Base-by-base conservation (phyloP, 2,797 vertebrate genomes). In the Pseudochirops cupreus region DNA sequence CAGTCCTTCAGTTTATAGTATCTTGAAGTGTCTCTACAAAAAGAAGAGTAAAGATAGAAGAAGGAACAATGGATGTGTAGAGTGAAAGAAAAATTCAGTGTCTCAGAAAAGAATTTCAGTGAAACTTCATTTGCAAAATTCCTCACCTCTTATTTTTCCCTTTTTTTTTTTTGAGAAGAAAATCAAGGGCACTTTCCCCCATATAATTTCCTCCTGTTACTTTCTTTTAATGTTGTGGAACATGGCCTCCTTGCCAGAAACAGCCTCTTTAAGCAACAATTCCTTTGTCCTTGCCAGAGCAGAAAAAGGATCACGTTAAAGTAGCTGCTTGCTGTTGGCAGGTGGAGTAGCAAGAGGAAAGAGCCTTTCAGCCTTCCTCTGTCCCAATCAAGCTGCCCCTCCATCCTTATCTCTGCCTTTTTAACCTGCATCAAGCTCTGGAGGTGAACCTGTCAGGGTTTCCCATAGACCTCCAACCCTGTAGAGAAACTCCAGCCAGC, bases 1-100 rank as follows among this genome's bases (percentile, higher is more conserved):
- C 5, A 67, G 39, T 96, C 93, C 59, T 13, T 91, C 31, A 0
- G 29, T 90, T 97, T 96, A 94, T 92, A 2, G 3, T 87, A n/a
- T 90, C 91, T 94, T 24, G 95, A 58, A 6, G 11, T n/a, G 5
- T 92, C 1, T 7, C 74, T 53, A 55, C 52, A 53, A 87, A 96
- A 95, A 91, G 10, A 92, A 96, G 94, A 56, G 29, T n/a, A 0
- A 54, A 16, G 13, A 6, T 91, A 57, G 94, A 87, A 3, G 58
- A 31, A 56, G 62, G 62, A 29, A n/a, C 55, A 58, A n/a, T 57
- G 55, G 62, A 91, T 33, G 4, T 94, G 0, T 29, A 57, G 92
- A 58, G 95, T n/a, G 33, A 87, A 9, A 87, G 33, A 87, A 87
- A 87, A 87, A 55, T 46, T 46, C 39, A 26, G 18, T 10, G 7